Conservation (phyloP, 2,113 vertebrate genomes). For the Etheostoma spectabile region DNA sequence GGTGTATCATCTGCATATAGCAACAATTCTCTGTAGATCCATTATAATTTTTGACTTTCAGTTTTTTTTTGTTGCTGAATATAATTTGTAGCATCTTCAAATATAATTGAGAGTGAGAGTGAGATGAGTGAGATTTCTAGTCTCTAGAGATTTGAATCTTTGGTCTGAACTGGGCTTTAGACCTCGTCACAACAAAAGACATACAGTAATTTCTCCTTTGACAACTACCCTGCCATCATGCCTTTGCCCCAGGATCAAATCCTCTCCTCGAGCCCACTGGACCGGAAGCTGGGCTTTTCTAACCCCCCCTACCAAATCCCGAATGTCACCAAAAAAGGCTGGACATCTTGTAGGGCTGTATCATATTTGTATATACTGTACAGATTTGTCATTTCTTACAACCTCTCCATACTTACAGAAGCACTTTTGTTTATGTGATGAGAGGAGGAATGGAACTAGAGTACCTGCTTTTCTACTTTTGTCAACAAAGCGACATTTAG, state of each 20-base stretch:
- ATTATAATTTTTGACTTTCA: too few species aligned
- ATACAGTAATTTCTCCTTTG: slow-evolving; percentile 23
- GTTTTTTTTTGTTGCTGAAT: too few species aligned
- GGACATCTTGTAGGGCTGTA: slow-evolving; percentile 77
- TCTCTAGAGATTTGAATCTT: too few species aligned
- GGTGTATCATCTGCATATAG: too few species aligned
- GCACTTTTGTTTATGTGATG: slow-evolving; percentile 83
- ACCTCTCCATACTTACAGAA: slow-evolving; percentile 76
- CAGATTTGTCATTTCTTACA: slow-evolving; percentile 79
- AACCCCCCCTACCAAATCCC: slow-evolving; percentile 19
- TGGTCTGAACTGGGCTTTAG: neutral
- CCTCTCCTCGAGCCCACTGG: slow-evolving; percentile 37
- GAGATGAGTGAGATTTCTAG: too few species aligned
- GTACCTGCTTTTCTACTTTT: slow-evolving; percentile 52
- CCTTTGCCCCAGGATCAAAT: slow-evolving; percentile 61
- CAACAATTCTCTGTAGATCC: too few species aligned
- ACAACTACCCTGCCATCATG: slow-evolving; percentile 69
- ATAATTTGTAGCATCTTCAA: too few species aligned
- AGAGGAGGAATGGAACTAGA: slow-evolving; percentile 79
- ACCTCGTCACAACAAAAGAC: slow-evolving; percentile 23
- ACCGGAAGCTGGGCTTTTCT: slow-evolving; percentile 59
- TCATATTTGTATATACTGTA: slow-evolving; percentile 82
- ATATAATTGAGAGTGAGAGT: too few species aligned
- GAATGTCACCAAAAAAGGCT: slow-evolving; percentile 56
- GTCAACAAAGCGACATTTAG: slow-evolving; percentile 60